Evolutionary conservation across 2,113 vertebrate species (phyloP), one percentile per base, ranked within the genome.

Genomic region (Chaetodon auriga): DNA sequence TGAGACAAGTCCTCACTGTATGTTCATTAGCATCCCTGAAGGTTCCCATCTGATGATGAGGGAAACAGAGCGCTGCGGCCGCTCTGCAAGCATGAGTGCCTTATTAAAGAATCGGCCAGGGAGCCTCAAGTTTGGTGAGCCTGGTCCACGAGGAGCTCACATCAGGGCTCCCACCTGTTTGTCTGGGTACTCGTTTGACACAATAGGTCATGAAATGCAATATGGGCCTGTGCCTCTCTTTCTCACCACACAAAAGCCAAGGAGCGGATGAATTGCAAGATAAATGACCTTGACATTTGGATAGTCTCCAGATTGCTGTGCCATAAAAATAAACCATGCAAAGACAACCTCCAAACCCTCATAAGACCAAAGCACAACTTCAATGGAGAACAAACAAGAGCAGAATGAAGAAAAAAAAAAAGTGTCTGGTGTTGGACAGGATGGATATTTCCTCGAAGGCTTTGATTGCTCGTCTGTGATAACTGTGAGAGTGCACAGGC

Each of bases 81-180:
- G 83, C 89, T 92, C 94, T 94, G 95, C 95, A 96, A 94, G 94
- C 96, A 95, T 93, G 93, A 93, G 80, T 93, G 95, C 91, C 91
- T 94, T 93, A 84, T 92, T 92, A 92, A 97, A 96, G 96, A 93
- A 93, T 46, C 55, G 62, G 92, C 92, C 88, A 82, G 93, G 90
- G 74, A 94, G 92, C 92, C 96, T 95, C 92, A 93, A 95, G 93
- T 94, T 96, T 95, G 94, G 84, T 65, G 82, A 76, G 70, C 86
- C 88, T 73, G 78, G 80, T 81, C 88, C 86, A 94, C 87, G 94
- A 95, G 94, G 94, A 96, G 95, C 95, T 95, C 93, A 94, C 94
- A 94, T 95, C 95, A 95, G 95, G 95, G 93, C 93, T 95, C 93
- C 96, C 96, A 97, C 96, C 97, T 97, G 96, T 95, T 96, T 95